A percentile compares a stretch with the other conserved stretches of the same genome.
Evolutionary conservation across 2,797 vertebrate species (phyloP).

Genomic region (Mastacembelus armatus): DNA sequence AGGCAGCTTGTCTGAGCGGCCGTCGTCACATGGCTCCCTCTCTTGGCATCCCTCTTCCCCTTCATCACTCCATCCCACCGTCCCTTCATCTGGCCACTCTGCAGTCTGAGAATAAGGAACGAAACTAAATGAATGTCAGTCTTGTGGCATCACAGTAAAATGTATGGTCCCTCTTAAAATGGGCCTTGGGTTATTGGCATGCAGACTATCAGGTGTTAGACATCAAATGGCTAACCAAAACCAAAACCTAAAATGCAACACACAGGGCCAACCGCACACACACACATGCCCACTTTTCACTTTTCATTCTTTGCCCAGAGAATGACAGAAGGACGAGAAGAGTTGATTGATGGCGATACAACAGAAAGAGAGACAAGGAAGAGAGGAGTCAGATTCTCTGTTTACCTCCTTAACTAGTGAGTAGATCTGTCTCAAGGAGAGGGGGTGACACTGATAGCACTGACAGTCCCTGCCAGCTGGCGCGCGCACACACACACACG

Average conservation of each 20-base stretch:
- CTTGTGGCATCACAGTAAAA: constrained; percentile 18
- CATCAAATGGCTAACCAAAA: constrained; percentile 8
- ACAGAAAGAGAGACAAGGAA: not conserved
- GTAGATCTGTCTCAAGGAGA: constrained; percentile 59
- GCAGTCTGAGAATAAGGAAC: constrained; percentile 37
- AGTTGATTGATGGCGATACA: constrained; percentile 31
- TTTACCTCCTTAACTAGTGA: constrained; percentile 58
- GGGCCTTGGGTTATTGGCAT: constrained; percentile 5
- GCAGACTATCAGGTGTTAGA: constrained; percentile 29
- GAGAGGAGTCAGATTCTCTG: constrained; percentile 51
- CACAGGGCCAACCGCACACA: not conserved
- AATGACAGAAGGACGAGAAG: constrained; percentile 36
- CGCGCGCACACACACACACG: constrained; percentile 34
- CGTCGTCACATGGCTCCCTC: constrained; percentile 54
- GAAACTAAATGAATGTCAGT: constrained; percentile 56
- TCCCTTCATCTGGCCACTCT: constrained; percentile 65
- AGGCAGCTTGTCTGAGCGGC: constrained; percentile 68
- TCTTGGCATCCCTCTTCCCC: constrained; percentile 45
- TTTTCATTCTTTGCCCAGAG: constrained; percentile 29
- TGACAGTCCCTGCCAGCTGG: constrained; percentile 65
- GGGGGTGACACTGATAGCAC: constrained; percentile 60
- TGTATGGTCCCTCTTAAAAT: constrained; percentile 27
- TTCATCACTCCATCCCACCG: constrained; percentile 54
- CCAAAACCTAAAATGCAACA: constrained; percentile 3
- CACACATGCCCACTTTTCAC: constrained; percentile 4